A percentile compares a stretch with the other conserved stretches of the same genome.
These are phyloP conservation scores for Gandaritis pyraliata DNA, from an alignment of 2,888 invertebrate species.

Conservation along the genomic window DNA sequence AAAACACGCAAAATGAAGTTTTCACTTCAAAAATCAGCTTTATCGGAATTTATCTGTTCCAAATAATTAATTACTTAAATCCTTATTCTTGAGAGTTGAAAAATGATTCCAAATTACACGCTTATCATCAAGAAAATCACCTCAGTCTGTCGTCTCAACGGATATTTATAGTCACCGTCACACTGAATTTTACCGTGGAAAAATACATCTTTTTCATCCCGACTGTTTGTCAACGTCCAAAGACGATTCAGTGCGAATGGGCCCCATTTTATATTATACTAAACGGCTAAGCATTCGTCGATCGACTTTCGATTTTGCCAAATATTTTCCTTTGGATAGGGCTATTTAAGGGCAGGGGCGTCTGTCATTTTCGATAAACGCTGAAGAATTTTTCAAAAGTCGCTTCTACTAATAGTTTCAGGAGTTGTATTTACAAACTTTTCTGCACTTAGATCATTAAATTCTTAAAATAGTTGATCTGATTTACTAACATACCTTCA, in stretches of 20 bases:
- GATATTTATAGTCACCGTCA: conserved; percentile 57
- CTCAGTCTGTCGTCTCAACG: conserved; percentile 42
- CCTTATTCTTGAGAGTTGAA: no score
- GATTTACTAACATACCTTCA: no score
- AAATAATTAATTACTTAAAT: no score
- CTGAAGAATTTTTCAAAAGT: conserved; percentile 8
- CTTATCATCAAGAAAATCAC: conserved; percentile 49
- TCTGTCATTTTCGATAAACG: conserved; percentile 38
- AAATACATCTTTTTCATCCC: conserved; percentile 78
- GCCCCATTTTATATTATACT: conserved; percentile 65
- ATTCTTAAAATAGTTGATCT: no score
- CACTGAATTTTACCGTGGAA: conserved; percentile 73
- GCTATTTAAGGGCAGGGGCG: conserved; percentile 26
- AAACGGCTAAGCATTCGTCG: conserved; percentile 56
- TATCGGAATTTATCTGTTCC: no score
- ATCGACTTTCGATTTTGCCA: conserved; percentile 44
- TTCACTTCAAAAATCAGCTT: no score
- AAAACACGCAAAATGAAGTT: no score
- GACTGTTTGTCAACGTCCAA: conserved; percentile 76
- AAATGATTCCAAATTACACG: conserved; percentile 30
- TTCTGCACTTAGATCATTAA: no score
- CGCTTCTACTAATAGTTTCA: no score
- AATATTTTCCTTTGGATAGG: conserved; percentile 49
- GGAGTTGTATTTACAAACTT: no score
- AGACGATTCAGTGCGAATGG: conserved; percentile 70